Percentiles rank a stretch among this genome's conserved stretches.
These are phyloP conservation scores for Eciton burchellii DNA, from an alignment of 1,140 invertebrate genomes.

Conservation along the genomic window DNA sequence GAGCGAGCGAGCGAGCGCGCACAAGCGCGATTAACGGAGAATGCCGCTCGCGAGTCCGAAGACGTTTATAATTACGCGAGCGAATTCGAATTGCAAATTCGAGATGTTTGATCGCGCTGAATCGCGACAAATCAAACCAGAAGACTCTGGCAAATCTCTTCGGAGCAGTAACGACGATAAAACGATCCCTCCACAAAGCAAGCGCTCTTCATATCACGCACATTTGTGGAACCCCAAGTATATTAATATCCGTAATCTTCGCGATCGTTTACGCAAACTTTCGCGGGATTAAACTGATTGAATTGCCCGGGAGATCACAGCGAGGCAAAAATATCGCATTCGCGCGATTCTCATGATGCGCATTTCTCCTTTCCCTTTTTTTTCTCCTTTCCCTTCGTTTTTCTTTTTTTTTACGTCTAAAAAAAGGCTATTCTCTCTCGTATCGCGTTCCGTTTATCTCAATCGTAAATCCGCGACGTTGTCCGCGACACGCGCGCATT, in stretches of 20 bases:
- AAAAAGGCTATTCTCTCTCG: no score
- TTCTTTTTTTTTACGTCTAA: background rate
- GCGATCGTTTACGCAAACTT: background rate
- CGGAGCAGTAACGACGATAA: background rate
- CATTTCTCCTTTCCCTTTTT: no score
- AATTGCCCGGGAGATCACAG: background rate
- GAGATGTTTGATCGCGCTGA: slow-evolving; percentile 18
- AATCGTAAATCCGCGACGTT: slow-evolving; percentile 25
- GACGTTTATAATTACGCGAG: slow-evolving; percentile 27
- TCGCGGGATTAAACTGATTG: slow-evolving; percentile 22
- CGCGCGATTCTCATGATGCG: no score
- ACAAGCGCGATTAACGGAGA: slow-evolving; percentile 31
- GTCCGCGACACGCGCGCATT: slow-evolving; percentile 6
- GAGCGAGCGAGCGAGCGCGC: background rate
- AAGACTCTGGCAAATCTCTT: background rate
- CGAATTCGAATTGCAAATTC: background rate
- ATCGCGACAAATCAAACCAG: slow-evolving; percentile 31
- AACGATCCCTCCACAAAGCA: slow-evolving; percentile 8
- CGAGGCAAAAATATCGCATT: background rate
- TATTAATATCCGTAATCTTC: slow-evolving; percentile 17
- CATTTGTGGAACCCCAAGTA: background rate
- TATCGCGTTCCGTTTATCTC: slow-evolving; percentile 18
- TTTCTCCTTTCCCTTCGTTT: no score
- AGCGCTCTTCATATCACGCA: background rate
- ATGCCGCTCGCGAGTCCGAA: background rate